Base-by-base conservation (phyloP, 2,888 invertebrate species). In the Phortica magna region DNA sequence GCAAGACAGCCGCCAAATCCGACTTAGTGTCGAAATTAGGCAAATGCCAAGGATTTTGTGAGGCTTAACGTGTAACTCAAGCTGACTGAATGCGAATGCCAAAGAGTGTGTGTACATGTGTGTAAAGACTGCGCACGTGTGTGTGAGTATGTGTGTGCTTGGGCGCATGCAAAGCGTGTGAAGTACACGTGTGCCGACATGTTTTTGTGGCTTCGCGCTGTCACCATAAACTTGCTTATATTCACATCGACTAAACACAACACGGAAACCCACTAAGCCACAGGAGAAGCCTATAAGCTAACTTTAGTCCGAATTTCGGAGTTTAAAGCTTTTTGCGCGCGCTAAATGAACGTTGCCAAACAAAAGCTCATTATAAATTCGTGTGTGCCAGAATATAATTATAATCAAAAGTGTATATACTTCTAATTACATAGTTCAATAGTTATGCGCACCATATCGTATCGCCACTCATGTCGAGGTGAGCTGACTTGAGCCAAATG, bases 401-500 rank as follows among this genome's bases (percentile, higher is more conserved):
- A 43, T 43, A 68, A 68, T 68, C 43, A 17, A 48, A 68, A 43
- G 12, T 42, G 31, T 31, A 48, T 68, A 43, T 68, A 43, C 43
- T 48, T 68, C 19, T 19, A 68, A 68, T 68, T 68, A 43, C 43
- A 19, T 68, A 68, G 48, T 68, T 68, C 43, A 68, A 68, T 68
- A 43, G 43, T 48, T 68, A 7, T 68, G 48, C 31, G 14, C n/a
- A 0, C 12, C 65, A 48, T 48, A 41, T 6, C 67, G 10, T 0
- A 10, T 61, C 22, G 7, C 19, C 22, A 55, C 5, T 61, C 10
- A 22, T 17, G 19, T 9, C 48, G 48, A 48, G 48, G 2, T 14
- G 6, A 17, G 17, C 17, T 61, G 61, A 22, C 6, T 19, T 17
- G 22, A 61, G 22, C n/a, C n/a, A n/a, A n/a, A n/a, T n/a, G 4